Base-by-base conservation (phyloP, 2,888 invertebrate genomes). In the Amaurobius ferox region DNA sequence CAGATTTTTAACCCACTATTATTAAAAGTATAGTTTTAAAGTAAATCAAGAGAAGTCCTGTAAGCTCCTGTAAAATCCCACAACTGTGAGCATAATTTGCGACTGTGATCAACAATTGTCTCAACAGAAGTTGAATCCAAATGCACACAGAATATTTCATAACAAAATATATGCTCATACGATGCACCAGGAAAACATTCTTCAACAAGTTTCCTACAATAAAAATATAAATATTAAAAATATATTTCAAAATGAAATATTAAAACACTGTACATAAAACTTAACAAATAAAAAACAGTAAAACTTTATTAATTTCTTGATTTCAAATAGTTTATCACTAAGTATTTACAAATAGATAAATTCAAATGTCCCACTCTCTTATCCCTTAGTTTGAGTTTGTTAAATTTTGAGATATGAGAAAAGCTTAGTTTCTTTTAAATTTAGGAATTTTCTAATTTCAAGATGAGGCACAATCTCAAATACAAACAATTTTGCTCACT, bases 111-210 rank as follows among this genome's bases (percentile, higher is more conserved):
- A 88, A 96, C 93, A 0, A 97, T 96, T 79, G 95, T 95, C 1
- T 95, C 94, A 0, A 96, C 94, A 0, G 96, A 96, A 0, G 95
- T 94, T 74, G 96, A 91, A 0, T 96, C 96, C 83, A 96, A 92
- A 92, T 97, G 97, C 32, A 97, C 94, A 91, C 96, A 96, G 89
- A 94, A 95, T 87, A 97, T 92, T 91, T 97, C 97, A 88, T 94
- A 95, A 89, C 95, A 94, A 86, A 94, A 92, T n/a, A 95, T 93
- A 91, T 94, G 95, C 39, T 92, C 92, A 0, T 93, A 91, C 0
- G 93, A 90, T 86, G 92, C 91, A 90, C 94, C 94, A 1, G 95
- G 95, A 89, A 95, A 95, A 90, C 94, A 94, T 0, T 93, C 92
- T 89, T 94, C 94, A 11, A 93, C 93, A 76, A 94, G 90, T 91